These are phyloP conservation scores for Nothoprocta perdicaria DNA, from an alignment of 2,113 vertebrate species.

Conservation along the genomic window DNA sequence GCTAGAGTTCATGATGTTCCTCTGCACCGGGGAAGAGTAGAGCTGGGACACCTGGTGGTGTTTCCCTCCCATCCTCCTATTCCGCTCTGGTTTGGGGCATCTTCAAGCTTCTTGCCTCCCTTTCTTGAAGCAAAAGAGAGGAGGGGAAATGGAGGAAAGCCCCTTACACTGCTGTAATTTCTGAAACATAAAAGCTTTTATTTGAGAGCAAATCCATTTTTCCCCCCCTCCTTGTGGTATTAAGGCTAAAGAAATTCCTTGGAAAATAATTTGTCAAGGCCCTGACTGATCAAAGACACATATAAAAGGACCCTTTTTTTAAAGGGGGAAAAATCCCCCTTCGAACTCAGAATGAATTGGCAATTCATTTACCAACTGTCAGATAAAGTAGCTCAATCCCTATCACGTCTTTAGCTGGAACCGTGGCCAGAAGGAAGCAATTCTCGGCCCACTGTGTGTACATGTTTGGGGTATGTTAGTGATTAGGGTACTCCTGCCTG, in stretches of 20 bases:
- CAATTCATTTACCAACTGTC: conserved; percentile 81
- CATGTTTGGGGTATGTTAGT: conserved; percentile 83
- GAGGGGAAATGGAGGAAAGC: conserved; percentile 39
- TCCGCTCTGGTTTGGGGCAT: background rate
- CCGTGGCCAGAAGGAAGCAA: conserved; percentile 81
- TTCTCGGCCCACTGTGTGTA: conserved; percentile 76
- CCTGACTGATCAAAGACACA: conserved; percentile 79
- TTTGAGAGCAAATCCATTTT: conserved; percentile 60
- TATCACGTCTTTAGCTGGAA: conserved; percentile 75
- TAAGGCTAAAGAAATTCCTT: conserved; percentile 78
- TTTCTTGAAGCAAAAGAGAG: background rate
- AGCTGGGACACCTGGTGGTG: background rate
- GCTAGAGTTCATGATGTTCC: background rate
- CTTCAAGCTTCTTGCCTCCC: background rate
- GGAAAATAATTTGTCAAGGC: conserved; percentile 83
- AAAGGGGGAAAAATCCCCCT: conserved; percentile 46
- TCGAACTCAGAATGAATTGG: conserved; percentile 76
- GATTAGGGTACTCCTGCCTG: conserved; percentile 79
- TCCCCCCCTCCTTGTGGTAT: conserved; percentile 36
- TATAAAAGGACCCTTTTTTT: conserved; percentile 74
- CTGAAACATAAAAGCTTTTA: conserved; percentile 72
- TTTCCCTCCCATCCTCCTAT: background rate
- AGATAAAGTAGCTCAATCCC: conserved; percentile 78
- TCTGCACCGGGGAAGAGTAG: accelerated
- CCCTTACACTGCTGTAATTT: conserved; percentile 35